Evolutionary conservation across 1,140 invertebrate genomes (phyloP), one percentile per base, ranked within the genome.

Genomic region (Ylistrum balloti): DNA sequence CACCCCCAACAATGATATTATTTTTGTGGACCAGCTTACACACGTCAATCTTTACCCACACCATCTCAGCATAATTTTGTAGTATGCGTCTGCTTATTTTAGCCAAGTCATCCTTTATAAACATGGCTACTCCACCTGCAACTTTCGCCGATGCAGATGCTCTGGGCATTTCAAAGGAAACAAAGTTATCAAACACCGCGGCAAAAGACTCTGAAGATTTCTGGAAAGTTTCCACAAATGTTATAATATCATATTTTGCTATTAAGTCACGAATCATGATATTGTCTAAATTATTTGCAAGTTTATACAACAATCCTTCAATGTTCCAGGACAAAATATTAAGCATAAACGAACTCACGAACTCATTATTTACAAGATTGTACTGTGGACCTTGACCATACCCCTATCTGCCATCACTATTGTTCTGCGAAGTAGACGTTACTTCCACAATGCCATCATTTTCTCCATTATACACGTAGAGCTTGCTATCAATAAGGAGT

Each of bases 321-420:
- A 88, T 88, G 28, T 88, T 88, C 38, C 38, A 88, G 45, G 87
- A 0, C 5, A 48, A 35, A 87, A 87, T 87, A 20, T 48, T 88
- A n/a, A 88, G n/a, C 5, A 38, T 28, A 28, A 33, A 33, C n/a
- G 20, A n/a, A 0, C 10, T 15, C 15, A 33, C 17, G n/a, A 22
- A 10, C 28, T 34, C 34, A 41, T 87, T 34, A 33, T 20, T n/a
- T 22, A 35, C 10, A 87, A 35, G 2, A 88, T 10, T 33, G 17
- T 32, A 87, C 86, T 34, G 10, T 88, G 87, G 38, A 33, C 87
- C 87, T 88, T 33, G 35, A 33, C 87, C 87, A n/a, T 5, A 22
- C 45, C 32, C 86, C 34, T 87, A 87, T 87, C 34, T 87, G 38
- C 32, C 13, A 20, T n/a, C n/a, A n/a, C n/a, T n/a, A n/a, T n/a